A percentile compares a stretch with the other conserved stretches of the same genome.
phyloP scores from a whole-genome alignment of 2,797 vertebrate species.

The Hypotaenidia philippensis region DNA sequence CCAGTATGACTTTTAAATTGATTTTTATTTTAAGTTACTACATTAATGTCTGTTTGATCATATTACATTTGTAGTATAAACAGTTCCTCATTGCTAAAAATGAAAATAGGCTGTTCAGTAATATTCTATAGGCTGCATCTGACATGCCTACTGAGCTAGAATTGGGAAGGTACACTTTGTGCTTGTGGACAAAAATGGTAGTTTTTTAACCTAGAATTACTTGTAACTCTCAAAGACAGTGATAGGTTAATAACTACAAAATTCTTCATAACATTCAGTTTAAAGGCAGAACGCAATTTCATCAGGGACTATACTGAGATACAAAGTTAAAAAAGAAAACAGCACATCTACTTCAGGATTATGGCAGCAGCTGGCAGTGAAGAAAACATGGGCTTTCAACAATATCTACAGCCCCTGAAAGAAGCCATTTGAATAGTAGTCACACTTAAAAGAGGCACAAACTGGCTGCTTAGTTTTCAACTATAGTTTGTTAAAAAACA shows the following conservation, averaged over 20 bases:
- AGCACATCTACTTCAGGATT: neutral
- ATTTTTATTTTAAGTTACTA: neutral
- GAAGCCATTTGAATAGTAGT: neutral
- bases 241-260: neutral
- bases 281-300: conserved; percentile 1
- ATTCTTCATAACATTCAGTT: neutral
- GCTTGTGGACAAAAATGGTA: neutral
- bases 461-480: neutral
- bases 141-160: neutral
- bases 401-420: neutral
- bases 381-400: neutral
- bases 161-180: neutral
- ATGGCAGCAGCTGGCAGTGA: neutral
- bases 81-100: neutral
- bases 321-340: neutral
- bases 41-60: neutral
- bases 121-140: neutral
- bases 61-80: neutral
- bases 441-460: conserved; percentile 14
- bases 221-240: neutral
- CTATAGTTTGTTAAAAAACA: neutral
- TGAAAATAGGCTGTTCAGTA: neutral
- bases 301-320: neutral
- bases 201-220: neutral
- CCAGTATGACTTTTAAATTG: neutral